Evolutionary conservation across 2,113 vertebrate genomes (phyloP), one percentile per base, ranked within the genome.

Genomic region (Candoia aspera): DNA sequence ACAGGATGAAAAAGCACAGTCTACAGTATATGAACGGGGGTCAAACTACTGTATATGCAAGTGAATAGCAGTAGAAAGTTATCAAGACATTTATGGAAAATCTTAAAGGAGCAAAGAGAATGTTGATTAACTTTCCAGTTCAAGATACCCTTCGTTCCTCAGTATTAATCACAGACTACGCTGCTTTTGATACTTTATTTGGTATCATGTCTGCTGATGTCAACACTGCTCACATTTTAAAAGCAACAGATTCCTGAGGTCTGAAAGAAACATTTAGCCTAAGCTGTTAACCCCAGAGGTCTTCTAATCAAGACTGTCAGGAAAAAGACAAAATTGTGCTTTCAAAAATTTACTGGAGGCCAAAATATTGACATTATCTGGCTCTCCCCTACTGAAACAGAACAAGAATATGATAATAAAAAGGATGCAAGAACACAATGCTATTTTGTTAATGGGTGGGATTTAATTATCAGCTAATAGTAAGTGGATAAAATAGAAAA

Each of bases 401-500:
- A 94, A 95, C 49, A 95, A 87, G 62, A 96, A 24, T 46, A 91
- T 33, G 49, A 92, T 90, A 88, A 92, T 54, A 95, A 92, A 93
- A 79, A 68, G 59, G 94, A 79, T 86, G 93, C 62, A 93, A 95
- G 83, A 96, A 87, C 85, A 60, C 88, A 94, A 68, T 92, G 17
- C 89, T 95, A 54, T 92, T 96, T 93, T 95, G 91, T 49, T 91
- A 64, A 90, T 86, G 21, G 37, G 89, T 58, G 58, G 46, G 92
- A 8, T 94, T 37, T 90, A 92, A 95, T 84, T 94, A 95, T 88
- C 95, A 60, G 59, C 93, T 94, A 58, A 93, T 94, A 94, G 91
- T 91, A 97, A 93, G 95, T 60, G 92, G 62, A 94, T 93, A 93
- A 24, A 96, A 96, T 90, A 92, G 62, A 94, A 89, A 90, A 91